Conservation (phyloP, 1,140 invertebrate species). For the Octopus sinensis region DNA sequence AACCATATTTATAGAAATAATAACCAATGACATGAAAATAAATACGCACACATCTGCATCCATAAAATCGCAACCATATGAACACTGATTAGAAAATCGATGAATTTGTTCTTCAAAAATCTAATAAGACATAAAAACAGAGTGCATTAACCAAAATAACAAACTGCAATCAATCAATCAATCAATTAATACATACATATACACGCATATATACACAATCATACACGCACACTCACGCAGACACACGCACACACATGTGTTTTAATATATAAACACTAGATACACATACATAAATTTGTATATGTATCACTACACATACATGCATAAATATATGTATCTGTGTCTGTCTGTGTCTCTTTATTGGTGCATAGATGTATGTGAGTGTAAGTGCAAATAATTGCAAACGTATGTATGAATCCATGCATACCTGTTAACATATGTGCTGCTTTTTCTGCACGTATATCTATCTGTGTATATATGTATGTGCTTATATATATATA, state of each 20-base stretch:
- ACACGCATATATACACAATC: not conserved
- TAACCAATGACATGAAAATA: not conserved
- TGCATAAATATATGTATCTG: not conserved
- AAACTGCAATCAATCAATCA: too few relatives aligned
- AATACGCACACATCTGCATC: not conserved
- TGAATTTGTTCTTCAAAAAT: too few relatives aligned
- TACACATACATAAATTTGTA: too few relatives aligned
- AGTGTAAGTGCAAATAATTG: not conserved
- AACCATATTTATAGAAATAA: too few relatives aligned
- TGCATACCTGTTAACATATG: not conserved
- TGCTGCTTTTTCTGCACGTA: not conserved
- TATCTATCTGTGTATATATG: not conserved
- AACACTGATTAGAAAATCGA: too few relatives aligned
- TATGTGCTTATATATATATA: not conserved
- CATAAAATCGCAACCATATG: too few relatives aligned
- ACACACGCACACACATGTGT: not conserved
- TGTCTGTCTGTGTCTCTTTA: not conserved
- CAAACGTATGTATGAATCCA: not conserved
- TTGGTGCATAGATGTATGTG: not conserved
- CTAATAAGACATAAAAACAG: too few relatives aligned
- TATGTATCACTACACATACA: not conserved
- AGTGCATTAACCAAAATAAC: too few relatives aligned
- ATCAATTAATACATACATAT: not conserved
- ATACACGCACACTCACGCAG: not conserved
- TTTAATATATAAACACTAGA: not conserved